Evolutionary conservation across 1,140 invertebrate genomes (phyloP), one percentile per base, ranked within the genome.

Genomic region (Caerostris darwini): DNA sequence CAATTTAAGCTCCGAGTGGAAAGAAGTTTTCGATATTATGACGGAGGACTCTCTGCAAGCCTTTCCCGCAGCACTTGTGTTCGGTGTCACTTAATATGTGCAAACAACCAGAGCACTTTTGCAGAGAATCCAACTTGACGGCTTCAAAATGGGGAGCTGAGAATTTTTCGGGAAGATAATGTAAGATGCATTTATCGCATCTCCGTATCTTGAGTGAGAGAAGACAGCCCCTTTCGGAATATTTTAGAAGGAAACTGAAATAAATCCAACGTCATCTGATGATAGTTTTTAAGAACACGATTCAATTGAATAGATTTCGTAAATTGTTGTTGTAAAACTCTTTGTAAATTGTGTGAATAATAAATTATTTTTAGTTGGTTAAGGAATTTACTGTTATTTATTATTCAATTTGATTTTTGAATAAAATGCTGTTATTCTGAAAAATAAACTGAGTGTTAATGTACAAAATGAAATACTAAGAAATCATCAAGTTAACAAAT

Each of bases 61-160:
- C 7, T 64, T 14, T 64, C 58, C 8, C 17, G 61, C 5, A 64
- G 61, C 10, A 64, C 12, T 64, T 64, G 4, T 64, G 8, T 64
- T 64, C 10, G 8, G 5, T 64, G 61, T 77, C 34, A 34, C 71
- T 53, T 77, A 81, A 81, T 81, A 81, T 81, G 71, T 53, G 71
- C 71, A 81, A 81, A 81, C 71, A 77, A 19, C 71, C 71, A 54
- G 50, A 81, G 71, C 19, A 81, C 14, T 14, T 82, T 81, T 81
- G 12, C 8, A 5, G 50, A 7, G 5, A 8, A 81, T 81, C 34
- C 14, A 10, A 34, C 19, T 5, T 34, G 71, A 81, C 53, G 34
- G 71, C n/a, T 54, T 4, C 34, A 50, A 54, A 81, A 81, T 81
- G 34, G 71, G 19, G 10, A 34, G 5, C 10, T 50, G 71, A 54